Evolutionary conservation across 1,140 invertebrate species (phyloP).

Genomic region (Uloborus diversus): DNA sequence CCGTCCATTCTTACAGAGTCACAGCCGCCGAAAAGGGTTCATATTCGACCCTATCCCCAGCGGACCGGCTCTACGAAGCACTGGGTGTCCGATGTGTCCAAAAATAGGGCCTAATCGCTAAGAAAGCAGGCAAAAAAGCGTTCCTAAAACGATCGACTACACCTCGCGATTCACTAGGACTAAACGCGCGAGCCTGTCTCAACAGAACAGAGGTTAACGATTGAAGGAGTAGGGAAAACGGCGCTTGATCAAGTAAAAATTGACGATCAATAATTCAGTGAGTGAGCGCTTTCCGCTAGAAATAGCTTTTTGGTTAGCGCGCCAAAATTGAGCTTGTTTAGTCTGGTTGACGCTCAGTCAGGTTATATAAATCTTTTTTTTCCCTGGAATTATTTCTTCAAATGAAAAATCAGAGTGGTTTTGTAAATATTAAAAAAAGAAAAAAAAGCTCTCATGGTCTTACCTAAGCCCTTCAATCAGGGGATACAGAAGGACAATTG

Average conservation of each 20-base stretch:
- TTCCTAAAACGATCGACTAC: constrained; percentile 17
- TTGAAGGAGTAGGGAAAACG: constrained; percentile 38
- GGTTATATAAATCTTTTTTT: background rate
- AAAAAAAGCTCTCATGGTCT: too few relatives aligned
- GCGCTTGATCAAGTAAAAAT: constrained; percentile 52
- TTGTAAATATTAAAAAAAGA: too few relatives aligned
- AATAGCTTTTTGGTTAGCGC: constrained; percentile 46
- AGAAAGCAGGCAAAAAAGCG: constrained; percentile 29
- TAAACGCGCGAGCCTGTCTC: constrained; percentile 32
- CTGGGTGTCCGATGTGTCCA: background rate
- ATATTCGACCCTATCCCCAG: background rate
- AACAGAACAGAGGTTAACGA: constrained; percentile 38
- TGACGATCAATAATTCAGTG: constrained; percentile 49
- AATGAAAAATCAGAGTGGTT: too few relatives aligned
- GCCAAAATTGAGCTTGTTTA: constrained; percentile 46
- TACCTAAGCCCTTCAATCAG: too few relatives aligned
- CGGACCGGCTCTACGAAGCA: background rate
- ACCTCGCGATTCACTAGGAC: constrained; percentile 41
- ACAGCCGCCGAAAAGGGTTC: background rate
- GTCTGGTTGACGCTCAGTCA: background rate
- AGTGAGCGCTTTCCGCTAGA: constrained; percentile 36
- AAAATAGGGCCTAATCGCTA: constrained; percentile 15
- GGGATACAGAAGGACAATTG: too few relatives aligned
- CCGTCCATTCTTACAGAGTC: constrained; percentile 23
- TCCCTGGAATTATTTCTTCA: too few relatives aligned